Conservation (phyloP, 2,888 invertebrate genomes). For the Meiosimyza platycephala region DNA sequence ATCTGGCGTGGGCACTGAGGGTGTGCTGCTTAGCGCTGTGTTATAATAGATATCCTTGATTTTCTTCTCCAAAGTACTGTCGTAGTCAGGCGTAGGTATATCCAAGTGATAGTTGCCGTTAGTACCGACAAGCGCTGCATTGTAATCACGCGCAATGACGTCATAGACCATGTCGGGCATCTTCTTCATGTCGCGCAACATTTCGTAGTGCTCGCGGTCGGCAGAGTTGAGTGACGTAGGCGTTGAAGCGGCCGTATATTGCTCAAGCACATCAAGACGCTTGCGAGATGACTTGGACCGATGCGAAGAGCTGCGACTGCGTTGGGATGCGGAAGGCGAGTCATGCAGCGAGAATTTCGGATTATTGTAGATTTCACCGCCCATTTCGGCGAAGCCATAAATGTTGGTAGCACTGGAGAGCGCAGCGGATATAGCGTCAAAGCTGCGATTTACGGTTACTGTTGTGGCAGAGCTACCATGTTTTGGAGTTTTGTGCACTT, state of each 20-base stretch:
- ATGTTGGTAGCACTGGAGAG: conserved; percentile 55
- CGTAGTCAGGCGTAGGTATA: conserved; percentile 67
- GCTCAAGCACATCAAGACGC: conserved; percentile 61
- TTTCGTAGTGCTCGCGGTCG: conserved; percentile 62
- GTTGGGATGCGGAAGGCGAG: conserved; percentile 61
- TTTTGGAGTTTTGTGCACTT: not conserved
- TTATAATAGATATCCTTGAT: conserved; percentile 65
- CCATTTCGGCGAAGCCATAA: conserved; percentile 60
- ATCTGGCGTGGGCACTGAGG: conserved; percentile 67
- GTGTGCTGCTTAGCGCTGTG: conserved; percentile 59
- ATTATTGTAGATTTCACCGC: conserved; percentile 65
- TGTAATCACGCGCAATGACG: conserved; percentile 70
- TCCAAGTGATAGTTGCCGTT: conserved; percentile 50
- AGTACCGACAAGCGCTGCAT: conserved; percentile 46
- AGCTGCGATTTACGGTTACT: conserved; percentile 44
- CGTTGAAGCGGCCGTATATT: conserved; percentile 62
- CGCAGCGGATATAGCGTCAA: conserved; percentile 53
- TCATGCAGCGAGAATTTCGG: conserved; percentile 65
- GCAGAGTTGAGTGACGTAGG: conserved; percentile 60
- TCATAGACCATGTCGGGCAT: conserved; percentile 77
- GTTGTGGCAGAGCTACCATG: conserved; percentile 30
- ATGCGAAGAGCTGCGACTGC: conserved; percentile 56
- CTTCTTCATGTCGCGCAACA: conserved; percentile 63
- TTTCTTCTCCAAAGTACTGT: conserved; percentile 65
- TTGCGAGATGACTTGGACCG: conserved; percentile 57